Base-by-base conservation (phyloP, 1,140 invertebrate genomes). In the Trypoxylus dichotomus region DNA sequence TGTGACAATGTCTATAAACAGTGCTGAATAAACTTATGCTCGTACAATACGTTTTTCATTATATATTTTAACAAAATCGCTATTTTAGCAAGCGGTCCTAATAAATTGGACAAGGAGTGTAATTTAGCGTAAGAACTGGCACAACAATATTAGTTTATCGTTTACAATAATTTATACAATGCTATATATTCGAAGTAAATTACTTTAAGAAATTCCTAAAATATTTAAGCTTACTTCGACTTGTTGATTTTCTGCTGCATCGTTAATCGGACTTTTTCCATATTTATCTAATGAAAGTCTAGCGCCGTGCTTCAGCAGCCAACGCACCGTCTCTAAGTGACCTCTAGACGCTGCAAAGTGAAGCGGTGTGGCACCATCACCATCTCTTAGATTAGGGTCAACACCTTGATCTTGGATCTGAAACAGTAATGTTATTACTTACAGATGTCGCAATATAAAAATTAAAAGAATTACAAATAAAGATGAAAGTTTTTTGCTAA, bases 161-260 rank as follows among this genome's bases (percentile, higher is more conserved):
- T n/a, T n/a, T n/a, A n/a, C n/a, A n/a, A n/a, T n/a, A n/a, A n/a
- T n/a, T n/a, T n/a, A n/a, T n/a, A n/a, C n/a, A n/a, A n/a, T n/a
- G n/a, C n/a, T n/a, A n/a, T n/a, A n/a, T n/a, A n/a, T n/a, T n/a
- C n/a, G n/a, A n/a, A n/a, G n/a, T n/a, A n/a, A n/a, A n/a, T n/a
- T n/a, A n/a, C n/a, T 1, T 37, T 7, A 37, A 37, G 10, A 37
- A 8, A 37, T 37, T 37, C 32, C 1, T 37, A 37, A 71, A 24
- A 1, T 25, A 63, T 63, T 29, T 41, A 84, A 24, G 8, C 88
- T 88, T 85, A 96, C 95, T 90, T 96, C 93, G 79, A 94, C 90
- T 82, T 97, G 94, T 83, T 96, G 93, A 83, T 96, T 94, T 83
- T 97, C 95, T 24, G 94, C 94, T 0, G 95, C 95, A 85, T 96